Conservation (phyloP, 2,888 invertebrate genomes). For the Phyllotreta cruciferae region DNA sequence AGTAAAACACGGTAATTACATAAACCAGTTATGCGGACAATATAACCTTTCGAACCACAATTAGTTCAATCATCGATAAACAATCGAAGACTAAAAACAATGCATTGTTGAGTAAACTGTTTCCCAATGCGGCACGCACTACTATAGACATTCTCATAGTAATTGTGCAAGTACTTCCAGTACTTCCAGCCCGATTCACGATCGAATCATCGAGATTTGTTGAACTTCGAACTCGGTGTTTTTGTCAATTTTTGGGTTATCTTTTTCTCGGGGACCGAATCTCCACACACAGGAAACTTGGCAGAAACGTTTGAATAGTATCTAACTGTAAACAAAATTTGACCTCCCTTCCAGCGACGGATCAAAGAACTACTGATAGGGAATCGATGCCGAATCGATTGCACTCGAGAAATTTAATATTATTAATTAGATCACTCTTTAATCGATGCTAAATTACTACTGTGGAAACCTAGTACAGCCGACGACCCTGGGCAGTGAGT, state of each 20-base stretch:
- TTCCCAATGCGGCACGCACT: conserved; percentile 3
- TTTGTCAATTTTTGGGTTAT: not conserved
- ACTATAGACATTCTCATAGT: conserved; percentile 20
- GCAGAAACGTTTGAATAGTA: not conserved
- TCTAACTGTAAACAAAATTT: conserved; percentile 15
- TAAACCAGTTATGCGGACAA: not conserved
- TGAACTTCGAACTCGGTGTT: conserved; percentile 14
- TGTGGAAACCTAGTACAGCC: too few relatives aligned
- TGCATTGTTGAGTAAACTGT: conserved; percentile 5
- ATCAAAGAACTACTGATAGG: conserved; percentile 14
- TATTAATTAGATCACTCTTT: too few relatives aligned
- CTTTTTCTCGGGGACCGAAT: not conserved
- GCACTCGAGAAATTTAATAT: not conserved
- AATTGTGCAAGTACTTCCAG: conserved; percentile 6
- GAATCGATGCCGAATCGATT: not conserved
- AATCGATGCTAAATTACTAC: too few relatives aligned
- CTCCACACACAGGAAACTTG: conserved; percentile 5
- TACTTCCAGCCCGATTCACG: too few relatives aligned
- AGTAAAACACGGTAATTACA: too few relatives aligned
- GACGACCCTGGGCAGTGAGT: too few relatives aligned
- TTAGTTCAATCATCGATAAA: not conserved
- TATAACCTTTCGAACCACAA: conserved; percentile 1
- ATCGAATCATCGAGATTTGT: not conserved
- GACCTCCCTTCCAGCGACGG: conserved; percentile 3
- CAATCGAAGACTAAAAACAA: conserved; percentile 1